Base-by-base conservation (phyloP, 1,140 invertebrate genomes). In the Caenorhabditis briggsae region DNA sequence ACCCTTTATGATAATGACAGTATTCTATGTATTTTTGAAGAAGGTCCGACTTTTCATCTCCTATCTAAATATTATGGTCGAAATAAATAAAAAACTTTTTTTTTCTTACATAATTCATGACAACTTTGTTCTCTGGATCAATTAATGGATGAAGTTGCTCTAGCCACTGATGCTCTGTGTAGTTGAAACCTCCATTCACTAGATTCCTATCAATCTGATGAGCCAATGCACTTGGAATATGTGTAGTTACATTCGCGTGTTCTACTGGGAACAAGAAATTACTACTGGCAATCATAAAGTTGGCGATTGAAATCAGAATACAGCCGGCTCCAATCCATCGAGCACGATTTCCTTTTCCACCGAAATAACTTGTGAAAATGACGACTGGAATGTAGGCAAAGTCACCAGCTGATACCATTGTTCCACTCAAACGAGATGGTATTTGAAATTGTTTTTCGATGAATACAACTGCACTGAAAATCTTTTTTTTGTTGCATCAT, bases 391-490 rank as follows among this genome's bases (percentile, higher is more conserved):
- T 89, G 86, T 89, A 89, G 16, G 87, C 89, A 55, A 89, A 89
- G 55, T 89, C 89, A 41, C 88, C 86, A 41, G 89, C 89, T 11
- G 88, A 87, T 18, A 89, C 86, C 89, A 89, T 89, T 59, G 88
- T 89, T 64, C 89, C 89, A 78, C 82, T 87, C 18, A 85, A 82
- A 14, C 87, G 20, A 20, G 89, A 85, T 14, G 89, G 89, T 0
- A 89, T 89, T 82, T 89, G 88, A 74, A 89, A 89, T 48, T 89
- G 89, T 64, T 88, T 87, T 82, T 89, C 89, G 43, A 89, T 89
- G 85, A 78, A 89, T 3, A 87, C 86, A 82, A 89, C 86, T 5
- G 89, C 89, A 82, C 85, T 89, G 83, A 83, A 88, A 88, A 25
- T 18, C 55, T 14, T 3, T n/a, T 41, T 46, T 20, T 59, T 6